Evolutionary conservation across 2,888 invertebrate species (phyloP).

Genomic region (Trichopria drosophilae): DNA sequence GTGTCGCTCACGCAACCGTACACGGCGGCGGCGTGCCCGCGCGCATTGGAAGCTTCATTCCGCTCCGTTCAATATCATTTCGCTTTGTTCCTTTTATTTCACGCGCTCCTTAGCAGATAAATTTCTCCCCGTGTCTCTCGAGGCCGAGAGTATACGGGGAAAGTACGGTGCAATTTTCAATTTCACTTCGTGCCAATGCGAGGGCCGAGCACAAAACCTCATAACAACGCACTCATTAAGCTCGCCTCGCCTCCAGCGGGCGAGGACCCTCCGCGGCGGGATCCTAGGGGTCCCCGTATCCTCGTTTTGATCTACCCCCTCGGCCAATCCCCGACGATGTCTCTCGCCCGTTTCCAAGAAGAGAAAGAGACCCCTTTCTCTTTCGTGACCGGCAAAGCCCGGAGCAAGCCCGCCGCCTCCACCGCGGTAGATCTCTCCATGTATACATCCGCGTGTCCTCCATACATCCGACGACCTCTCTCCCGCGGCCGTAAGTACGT

Average conservation of each 20-base stretch:
- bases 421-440: constrained; percentile 6
- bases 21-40: no score
- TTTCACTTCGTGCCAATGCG: constrained; percentile 19
- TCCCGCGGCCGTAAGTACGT: constrained; percentile 5
- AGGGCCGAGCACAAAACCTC: constrained; percentile 28
- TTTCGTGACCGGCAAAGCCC: neutral
- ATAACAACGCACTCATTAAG: constrained; percentile 33
- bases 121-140: constrained; percentile 14
- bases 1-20: no score
- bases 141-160: constrained; percentile 28
- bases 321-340: constrained; percentile 27
- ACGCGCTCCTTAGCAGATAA: constrained; percentile 30
- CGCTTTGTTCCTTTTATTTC: constrained; percentile 24
- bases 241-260: constrained; percentile 29
- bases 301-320: constrained; percentile 29
- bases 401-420: neutral
- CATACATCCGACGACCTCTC: neutral
- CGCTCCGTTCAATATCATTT: constrained; percentile 29
- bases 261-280: constrained; percentile 24
- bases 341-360: constrained; percentile 11
- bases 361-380: no score
- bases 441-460: neutral
- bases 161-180: constrained; percentile 34
- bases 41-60: no score
- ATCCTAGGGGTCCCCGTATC: constrained; percentile 21